A percentile compares a stretch with the other conserved stretches of the same genome.
These are phyloP conservation scores for Philereme transversata DNA, from an alignment of 2,888 invertebrate genomes.

Conservation along the genomic window DNA sequence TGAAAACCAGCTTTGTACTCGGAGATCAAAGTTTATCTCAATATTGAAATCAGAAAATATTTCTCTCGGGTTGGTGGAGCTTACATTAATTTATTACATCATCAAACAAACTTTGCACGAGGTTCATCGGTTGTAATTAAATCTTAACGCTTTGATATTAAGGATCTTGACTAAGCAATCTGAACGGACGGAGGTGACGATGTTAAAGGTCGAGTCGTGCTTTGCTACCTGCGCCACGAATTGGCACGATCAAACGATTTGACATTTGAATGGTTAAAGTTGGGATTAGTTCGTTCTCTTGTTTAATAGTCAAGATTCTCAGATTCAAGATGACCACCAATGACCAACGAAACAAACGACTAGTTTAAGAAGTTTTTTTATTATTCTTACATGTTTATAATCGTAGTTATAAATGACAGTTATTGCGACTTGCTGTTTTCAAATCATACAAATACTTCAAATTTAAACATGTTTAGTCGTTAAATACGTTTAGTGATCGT, in stretches of 20 bases:
- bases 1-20: slow-evolving; percentile 29
- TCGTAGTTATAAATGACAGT: no score
- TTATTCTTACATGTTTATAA: no score
- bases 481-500: no score
- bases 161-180: slow-evolving; percentile 14
- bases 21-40: slow-evolving; percentile 34
- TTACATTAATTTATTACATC: slow-evolving; percentile 40
- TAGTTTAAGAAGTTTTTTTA: no score
- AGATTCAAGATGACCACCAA: no score
- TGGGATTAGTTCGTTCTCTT: background rate
- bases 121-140: slow-evolving; percentile 30
- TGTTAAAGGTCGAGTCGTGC: slow-evolving; percentile 16
- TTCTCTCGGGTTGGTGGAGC: slow-evolving; percentile 28
- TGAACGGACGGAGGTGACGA: slow-evolving; percentile 14
- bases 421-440: no score
- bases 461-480: no score
- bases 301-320: no score
- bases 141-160: slow-evolving; percentile 33
- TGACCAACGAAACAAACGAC: no score
- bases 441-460: no score
- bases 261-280: slow-evolving; percentile 1
- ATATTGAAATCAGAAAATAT: slow-evolving; percentile 37
- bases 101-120: slow-evolving; percentile 34
- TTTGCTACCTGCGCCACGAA: background rate
- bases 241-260: slow-evolving; percentile 20